Base-by-base conservation (phyloP, 37 sponge, comb jelly and placozoan genomes). In the Chondrosia reniformis region DNA sequence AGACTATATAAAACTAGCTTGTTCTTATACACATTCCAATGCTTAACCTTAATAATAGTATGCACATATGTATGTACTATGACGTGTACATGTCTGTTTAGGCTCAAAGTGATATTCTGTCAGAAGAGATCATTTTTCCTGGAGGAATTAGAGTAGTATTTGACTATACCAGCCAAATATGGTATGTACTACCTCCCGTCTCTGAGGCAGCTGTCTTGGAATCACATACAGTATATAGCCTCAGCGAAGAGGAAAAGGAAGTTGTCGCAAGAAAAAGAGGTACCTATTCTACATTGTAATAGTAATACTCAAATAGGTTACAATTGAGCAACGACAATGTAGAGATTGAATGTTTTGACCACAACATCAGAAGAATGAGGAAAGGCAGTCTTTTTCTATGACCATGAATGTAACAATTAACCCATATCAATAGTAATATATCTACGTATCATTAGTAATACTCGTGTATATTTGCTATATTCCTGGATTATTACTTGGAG, bases 111-210 rank as follows among this genome's bases (percentile, higher is more conserved):
- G 42, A 44, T 69, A 25, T 69, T 0, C 41, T 69, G 10, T 69
- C 72, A 40, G 72, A 69, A 6, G 72, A 69, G 36, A 24, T 69
- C 22, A 44, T 69, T 13, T 25, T 92, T 15, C 76, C 84, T 0
- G 89, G 86, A 19, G 86, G 86, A 21, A 85, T 93, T 21, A 69
- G 87, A n/a, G 90, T 82, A 3, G 32, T 81, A 3, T 93, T 63
- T 55, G 85, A 84, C 87, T 86, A 89, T 78, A 64, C 87, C 56
- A 46, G 75, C 27, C 83, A 89, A 58, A n/a, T 81, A 2, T 93
- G 94, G 94, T 77, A 71, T 41, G 94, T 93, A 21, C 80, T 80
- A 12, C 86, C 83, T 42, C 79, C 88, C 0, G 76, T 73, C 7
- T n/a, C n/a, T 38, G 52, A 21, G 17, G 49, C 36, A 33, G 75